Evolutionary conservation across 2,888 invertebrate genomes (phyloP).

Genomic region (Lasioglossum lativentre): DNA sequence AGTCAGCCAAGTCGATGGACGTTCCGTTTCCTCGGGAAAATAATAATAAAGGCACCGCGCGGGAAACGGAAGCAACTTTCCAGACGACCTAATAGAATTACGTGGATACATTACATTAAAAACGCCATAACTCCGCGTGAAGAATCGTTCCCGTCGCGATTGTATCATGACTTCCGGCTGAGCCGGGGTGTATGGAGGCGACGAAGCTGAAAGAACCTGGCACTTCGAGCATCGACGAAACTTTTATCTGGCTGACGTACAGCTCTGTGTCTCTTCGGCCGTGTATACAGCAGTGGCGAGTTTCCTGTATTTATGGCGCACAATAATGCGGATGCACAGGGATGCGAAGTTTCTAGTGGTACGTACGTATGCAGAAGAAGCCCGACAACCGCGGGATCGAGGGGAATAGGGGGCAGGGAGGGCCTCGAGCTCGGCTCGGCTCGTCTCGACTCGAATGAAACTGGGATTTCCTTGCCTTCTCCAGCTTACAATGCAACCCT

Average conservation of each 20-base stretch:
- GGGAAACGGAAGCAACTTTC: background rate
- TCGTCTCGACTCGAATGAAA: constrained; percentile 35
- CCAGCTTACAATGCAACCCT: constrained; percentile 40
- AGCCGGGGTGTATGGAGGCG: background rate
- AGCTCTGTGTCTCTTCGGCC: constrained; percentile 26
- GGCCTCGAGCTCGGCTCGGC: background rate
- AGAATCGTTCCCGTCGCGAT: constrained; percentile 1
- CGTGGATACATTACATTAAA: constrained; percentile 6
- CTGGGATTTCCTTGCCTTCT: constrained; percentile 45
- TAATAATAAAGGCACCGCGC: background rate
- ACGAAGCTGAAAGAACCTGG: constrained; percentile 42
- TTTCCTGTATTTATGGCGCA: constrained; percentile 60
- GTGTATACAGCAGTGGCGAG: constrained; percentile 28
- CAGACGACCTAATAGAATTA: constrained; percentile 9
- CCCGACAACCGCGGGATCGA: constrained; percentile 32
- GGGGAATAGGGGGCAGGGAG: background rate
- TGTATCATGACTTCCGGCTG: background rate
- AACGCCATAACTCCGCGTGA: background rate
- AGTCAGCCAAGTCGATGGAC: background rate
- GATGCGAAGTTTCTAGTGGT: constrained; percentile 48
- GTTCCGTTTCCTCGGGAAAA: background rate
- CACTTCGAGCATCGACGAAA: constrained; percentile 48
- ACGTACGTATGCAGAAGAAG: constrained; percentile 38
- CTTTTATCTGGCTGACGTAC: constrained; percentile 59
- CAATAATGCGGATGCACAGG: constrained; percentile 51